Percentiles rank a stretch among this genome's conserved stretches.
Conservation (phyloP, 2,797 vertebrate species). For the Hapalemur alaotrensis region DNA sequence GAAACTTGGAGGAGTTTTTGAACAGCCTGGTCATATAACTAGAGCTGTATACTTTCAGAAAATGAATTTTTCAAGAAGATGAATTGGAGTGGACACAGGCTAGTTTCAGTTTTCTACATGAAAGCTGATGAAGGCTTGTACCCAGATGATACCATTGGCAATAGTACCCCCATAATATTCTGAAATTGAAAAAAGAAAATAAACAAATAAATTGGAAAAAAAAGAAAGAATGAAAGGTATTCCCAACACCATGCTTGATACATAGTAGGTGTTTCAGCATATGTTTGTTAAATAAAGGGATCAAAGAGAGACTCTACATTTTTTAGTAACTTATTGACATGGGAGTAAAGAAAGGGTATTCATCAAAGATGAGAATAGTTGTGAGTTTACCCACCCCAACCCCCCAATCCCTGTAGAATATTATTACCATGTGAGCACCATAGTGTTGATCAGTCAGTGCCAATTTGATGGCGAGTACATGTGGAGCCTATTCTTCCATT, state of each 20-base stretch:
- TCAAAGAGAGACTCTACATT: not conserved
- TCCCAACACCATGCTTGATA: slow-evolving; percentile 5
- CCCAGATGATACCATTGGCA: not conserved
- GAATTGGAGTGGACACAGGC: not conserved
- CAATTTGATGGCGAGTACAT: too few species aligned
- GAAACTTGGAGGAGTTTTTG: not conserved
- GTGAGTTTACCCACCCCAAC: too few species aligned
- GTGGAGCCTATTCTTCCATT: too few species aligned
- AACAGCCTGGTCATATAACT: not conserved
- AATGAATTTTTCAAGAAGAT: slow-evolving; percentile 37
- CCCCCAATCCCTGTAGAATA: too few species aligned
- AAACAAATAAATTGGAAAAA: too few species aligned
- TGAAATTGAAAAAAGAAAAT: too few species aligned
- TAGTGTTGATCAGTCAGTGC: too few species aligned
- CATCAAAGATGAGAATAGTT: slow-evolving; percentile 14
- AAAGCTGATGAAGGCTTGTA: not conserved
- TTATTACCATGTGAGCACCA: too few species aligned
- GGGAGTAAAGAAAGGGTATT: slow-evolving; percentile 21
- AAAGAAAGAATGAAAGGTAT: slow-evolving; percentile 16
- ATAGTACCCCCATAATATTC: not conserved
- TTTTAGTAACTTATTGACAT: slow-evolving; percentile 37
- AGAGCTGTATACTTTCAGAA: slow-evolving; percentile 10
- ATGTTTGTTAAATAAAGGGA: not conserved
- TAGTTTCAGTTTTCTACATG: slow-evolving; percentile 35
- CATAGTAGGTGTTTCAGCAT: not conserved